phyloP scores from a whole-genome alignment of 2,888 invertebrate genomes.

The Quadroppia sp. region DNA sequence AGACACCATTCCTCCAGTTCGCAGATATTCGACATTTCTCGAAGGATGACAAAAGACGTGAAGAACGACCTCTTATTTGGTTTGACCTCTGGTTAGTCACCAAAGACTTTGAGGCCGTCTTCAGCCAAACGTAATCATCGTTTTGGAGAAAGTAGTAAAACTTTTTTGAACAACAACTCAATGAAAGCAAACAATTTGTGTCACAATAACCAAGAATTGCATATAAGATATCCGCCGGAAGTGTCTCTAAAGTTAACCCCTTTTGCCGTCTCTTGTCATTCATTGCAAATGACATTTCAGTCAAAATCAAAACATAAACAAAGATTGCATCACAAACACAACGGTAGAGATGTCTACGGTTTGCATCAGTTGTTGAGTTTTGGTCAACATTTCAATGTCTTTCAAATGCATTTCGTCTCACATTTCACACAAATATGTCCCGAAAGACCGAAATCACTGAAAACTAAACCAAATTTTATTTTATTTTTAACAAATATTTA shows the following conservation, averaged over 20 bases:
- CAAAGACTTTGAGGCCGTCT: conserved; percentile 51
- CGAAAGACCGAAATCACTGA: not conserved
- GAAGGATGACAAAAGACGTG: conserved; percentile 49
- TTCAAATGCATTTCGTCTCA: not conserved
- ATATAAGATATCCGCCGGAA: conserved; percentile 57
- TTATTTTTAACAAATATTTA: not conserved
- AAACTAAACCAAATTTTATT: not conserved
- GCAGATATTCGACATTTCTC: conserved; percentile 48
- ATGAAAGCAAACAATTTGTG: conserved; percentile 41
- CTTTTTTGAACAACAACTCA: conserved; percentile 56
- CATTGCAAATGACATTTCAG: not conserved
- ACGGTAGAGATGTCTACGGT: no score
- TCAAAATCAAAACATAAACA: not conserved
- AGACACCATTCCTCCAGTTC: conserved; percentile 35
- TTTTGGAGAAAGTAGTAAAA: conserved; percentile 57
- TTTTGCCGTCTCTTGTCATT: not conserved
- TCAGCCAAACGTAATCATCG: conserved; percentile 52
- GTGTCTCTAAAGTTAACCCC: conserved; percentile 40
- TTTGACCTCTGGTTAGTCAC: conserved; percentile 53
- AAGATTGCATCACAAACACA: conserved; percentile 10
- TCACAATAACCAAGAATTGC: conserved; percentile 58
- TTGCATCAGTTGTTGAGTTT: not conserved
- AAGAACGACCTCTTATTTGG: conserved; percentile 37
- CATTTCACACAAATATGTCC: not conserved
- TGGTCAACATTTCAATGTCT: not conserved